Percentiles rank a stretch among this genome's conserved stretches.
Evolutionary conservation across 2,888 invertebrate genomes (phyloP).

Genomic region (Cheilosia vernalis): DNA sequence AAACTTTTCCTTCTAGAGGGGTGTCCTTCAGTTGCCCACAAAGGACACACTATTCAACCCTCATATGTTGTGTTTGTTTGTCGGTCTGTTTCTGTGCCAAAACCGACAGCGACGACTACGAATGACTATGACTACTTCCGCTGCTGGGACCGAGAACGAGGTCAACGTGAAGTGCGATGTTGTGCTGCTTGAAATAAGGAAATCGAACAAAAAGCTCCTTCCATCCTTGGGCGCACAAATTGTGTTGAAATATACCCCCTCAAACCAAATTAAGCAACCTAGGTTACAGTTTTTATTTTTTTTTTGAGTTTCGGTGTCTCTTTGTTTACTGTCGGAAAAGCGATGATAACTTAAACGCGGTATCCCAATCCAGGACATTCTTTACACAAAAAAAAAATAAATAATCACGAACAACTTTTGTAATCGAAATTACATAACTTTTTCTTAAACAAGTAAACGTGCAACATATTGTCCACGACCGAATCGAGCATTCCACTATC

Average conservation of each 20-base stretch:
- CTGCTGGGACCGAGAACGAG: conserved; percentile 55
- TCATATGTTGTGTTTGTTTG: conserved; percentile 28
- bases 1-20: conserved; percentile 38
- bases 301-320: background rate
- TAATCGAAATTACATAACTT: conserved; percentile 73
- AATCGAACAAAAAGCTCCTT: conserved; percentile 47
- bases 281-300: background rate
- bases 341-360: conserved; percentile 41
- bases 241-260: conserved; percentile 35
- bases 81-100: conserved; percentile 58
- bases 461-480: conserved; percentile 48
- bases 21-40: conserved; percentile 57
- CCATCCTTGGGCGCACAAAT: conserved; percentile 60
- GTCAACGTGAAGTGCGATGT: conserved; percentile 53
- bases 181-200: conserved; percentile 41
- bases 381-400: conserved; percentile 32
- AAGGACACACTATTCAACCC: conserved; percentile 46
- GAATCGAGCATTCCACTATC: conserved; percentile 28
- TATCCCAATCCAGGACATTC: conserved; percentile 18
- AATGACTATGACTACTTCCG: conserved; percentile 64
- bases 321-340: conserved; percentile 23
- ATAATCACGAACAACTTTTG: conserved; percentile 61
- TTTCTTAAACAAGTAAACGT: conserved; percentile 67
- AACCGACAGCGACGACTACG: conserved; percentile 36
- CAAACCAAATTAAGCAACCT: background rate